phyloP scores from a whole-genome alignment of 2,797 vertebrate genomes.

The Eidolon dupreanum region DNA sequence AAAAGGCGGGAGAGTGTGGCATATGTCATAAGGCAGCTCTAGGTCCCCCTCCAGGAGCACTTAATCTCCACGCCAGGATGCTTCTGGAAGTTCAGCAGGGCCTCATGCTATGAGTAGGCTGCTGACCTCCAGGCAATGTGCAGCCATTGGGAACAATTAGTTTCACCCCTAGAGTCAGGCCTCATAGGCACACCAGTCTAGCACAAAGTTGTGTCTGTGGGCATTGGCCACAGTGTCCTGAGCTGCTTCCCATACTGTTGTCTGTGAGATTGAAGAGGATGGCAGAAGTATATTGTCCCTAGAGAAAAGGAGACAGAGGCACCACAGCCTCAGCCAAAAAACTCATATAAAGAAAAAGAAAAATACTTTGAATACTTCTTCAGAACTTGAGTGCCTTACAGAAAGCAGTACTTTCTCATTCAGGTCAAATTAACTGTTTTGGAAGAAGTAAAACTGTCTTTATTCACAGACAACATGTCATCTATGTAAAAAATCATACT shows the following conservation, averaged over 20 bases:
- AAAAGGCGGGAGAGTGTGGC: background rate
- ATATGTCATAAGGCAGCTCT: background rate
- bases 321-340: background rate
- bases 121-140: background rate
- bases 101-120: background rate
- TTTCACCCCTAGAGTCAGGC: background rate
- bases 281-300: background rate
- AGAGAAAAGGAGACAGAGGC: background rate
- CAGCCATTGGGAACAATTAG: background rate
- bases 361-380: background rate
- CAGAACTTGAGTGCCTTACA: background rate
- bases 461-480: background rate
- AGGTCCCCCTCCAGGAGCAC: background rate
- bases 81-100: background rate
- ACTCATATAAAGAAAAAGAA: background rate
- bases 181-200: background rate
- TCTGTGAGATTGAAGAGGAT: background rate
- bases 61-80: background rate
- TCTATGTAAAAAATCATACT: background rate
- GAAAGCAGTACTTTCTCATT: background rate
- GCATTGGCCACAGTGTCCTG: background rate
- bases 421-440: background rate
- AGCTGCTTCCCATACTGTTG: background rate
- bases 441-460: background rate
- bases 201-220: background rate